Evolutionary conservation across 2,888 invertebrate genomes (phyloP).

Genomic region (Latheticus oryzae): DNA sequence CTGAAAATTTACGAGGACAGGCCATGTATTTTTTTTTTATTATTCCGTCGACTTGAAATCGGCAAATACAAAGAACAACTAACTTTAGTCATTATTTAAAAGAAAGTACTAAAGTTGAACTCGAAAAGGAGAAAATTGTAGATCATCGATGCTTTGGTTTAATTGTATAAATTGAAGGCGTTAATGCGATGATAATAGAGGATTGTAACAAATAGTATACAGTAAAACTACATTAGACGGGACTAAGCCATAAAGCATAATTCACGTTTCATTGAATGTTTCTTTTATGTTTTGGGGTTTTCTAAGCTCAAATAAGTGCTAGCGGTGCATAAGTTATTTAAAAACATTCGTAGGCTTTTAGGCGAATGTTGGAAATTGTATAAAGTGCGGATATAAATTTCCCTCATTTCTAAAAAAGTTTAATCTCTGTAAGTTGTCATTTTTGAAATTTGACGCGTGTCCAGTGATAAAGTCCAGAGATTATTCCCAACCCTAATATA

Average conservation of each 20-base stretch:
- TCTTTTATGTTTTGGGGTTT: constrained; percentile 40
- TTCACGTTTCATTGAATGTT: constrained; percentile 44
- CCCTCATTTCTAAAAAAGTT: constrained; percentile 15
- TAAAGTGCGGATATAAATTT: constrained; percentile 24
- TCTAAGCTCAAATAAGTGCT: constrained; percentile 32
- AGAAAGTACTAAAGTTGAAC: too few species aligned
- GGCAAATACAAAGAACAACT: too few species aligned
- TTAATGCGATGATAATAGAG: constrained; percentile 28
- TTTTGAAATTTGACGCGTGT: constrained; percentile 27
- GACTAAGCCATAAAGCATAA: constrained; percentile 33
- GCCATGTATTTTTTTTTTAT: constrained; percentile 34
- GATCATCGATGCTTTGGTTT: too few species aligned
- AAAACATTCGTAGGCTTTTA: constrained; percentile 35
- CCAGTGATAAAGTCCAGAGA: constrained; percentile 26
- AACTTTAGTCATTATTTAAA: too few species aligned
- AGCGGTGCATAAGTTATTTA: constrained; percentile 36
- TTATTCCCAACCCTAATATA: constrained; percentile 27
- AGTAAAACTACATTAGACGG: constrained; percentile 38
- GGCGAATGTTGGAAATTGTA: constrained; percentile 29
- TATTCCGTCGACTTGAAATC: too few species aligned
- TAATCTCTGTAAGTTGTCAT: too few species aligned
- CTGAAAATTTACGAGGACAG: constrained; percentile 39
- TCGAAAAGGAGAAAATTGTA: too few species aligned
- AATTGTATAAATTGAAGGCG: constrained; percentile 26
- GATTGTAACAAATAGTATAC: constrained; percentile 26